Evolutionary conservation across 2,888 invertebrate genomes (phyloP).

Genomic region (Calameuta pallipes): DNA sequence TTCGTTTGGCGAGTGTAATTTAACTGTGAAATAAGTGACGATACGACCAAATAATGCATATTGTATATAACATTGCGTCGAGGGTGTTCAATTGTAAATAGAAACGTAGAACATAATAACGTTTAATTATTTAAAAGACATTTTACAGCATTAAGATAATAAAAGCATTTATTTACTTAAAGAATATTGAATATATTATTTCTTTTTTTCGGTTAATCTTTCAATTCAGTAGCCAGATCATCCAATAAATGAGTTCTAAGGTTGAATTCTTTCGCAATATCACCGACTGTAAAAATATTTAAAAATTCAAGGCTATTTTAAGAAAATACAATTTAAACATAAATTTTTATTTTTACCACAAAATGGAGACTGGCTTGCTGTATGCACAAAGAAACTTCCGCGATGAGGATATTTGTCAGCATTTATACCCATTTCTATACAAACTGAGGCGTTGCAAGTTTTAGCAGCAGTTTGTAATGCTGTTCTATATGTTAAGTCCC

Average conservation of each 20-base stretch:
- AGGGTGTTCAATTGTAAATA: constrained; percentile 35
- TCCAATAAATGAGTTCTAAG: constrained; percentile 23
- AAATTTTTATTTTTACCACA: constrained; percentile 66
- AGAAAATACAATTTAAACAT: neutral
- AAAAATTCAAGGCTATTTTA: neutral
- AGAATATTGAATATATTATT: neutral
- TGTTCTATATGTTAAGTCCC: constrained; percentile 69
- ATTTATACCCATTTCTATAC: constrained; percentile 71
- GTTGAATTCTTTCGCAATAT: neutral
- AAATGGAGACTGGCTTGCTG: constrained; percentile 68
- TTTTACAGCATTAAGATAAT: constrained; percentile 16
- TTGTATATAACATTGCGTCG: constrained; percentile 34
- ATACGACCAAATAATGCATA: constrained; percentile 34
- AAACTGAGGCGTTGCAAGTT: constrained; percentile 63
- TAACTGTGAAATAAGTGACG: constrained; percentile 2
- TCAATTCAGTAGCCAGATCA: constrained; percentile 29
- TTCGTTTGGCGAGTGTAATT: neutral
- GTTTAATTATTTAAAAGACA: constrained; percentile 27
- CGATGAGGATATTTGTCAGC: constrained; percentile 64
- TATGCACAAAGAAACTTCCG: constrained; percentile 70
- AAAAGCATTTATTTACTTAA: constrained; percentile 23
- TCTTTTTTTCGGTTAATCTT: constrained; percentile 25
- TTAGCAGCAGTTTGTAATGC: constrained; percentile 64
- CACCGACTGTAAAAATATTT: neutral
- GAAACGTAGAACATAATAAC: constrained; percentile 18